Evolutionary conservation across 2,888 invertebrate genomes (phyloP), one percentile per base, ranked within the genome.

Genomic region (Beris morrisii): DNA sequence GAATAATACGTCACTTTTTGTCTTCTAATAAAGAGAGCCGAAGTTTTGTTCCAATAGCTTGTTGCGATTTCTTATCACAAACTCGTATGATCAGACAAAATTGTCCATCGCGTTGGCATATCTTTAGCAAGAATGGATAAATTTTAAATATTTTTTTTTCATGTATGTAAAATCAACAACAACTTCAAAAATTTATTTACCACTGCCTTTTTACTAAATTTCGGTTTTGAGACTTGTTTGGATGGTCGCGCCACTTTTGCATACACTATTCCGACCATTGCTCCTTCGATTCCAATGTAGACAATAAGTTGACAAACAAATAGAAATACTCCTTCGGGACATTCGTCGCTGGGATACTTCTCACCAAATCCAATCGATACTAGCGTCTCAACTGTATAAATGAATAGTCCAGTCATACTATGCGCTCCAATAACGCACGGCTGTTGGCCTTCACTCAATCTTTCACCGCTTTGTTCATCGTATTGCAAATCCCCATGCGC

Each of bases 351-450:
- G 0, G 92, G 91, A 76, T 86, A 90, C 67, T 93, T 84, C 15
- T 86, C 86, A 1, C 94, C 94, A 75, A 93, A 95, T 0, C 94
- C 95, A 46, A 93, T 92, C 0, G 93, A 87, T 74, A 87, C 86
- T 82, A 93, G 93, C 0, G 93, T 93, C 79, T 95, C 95, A 68
- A 95, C 87, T 50, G 92, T 91, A 83, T 94, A 93, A 77, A 94
- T 85, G 68, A 94, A 85, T 68, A 87, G 83, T 0, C 87, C 87
- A 32, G 86, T 85, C 67, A 88, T 88, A 13, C 84, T 84, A 0
- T 82, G 80, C 0, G 87, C 86, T 0, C 88, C 88, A 4, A 81
- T 82, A 43, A 87, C 83, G 70, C 88, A 88, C 0, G 81, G 82
- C 43, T 73, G 76, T 30, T 69, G 74, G 67, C 85, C 84, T 69